Conservation (phyloP, 2,113 vertebrate species). For the Heterocephalus glaber region DNA sequence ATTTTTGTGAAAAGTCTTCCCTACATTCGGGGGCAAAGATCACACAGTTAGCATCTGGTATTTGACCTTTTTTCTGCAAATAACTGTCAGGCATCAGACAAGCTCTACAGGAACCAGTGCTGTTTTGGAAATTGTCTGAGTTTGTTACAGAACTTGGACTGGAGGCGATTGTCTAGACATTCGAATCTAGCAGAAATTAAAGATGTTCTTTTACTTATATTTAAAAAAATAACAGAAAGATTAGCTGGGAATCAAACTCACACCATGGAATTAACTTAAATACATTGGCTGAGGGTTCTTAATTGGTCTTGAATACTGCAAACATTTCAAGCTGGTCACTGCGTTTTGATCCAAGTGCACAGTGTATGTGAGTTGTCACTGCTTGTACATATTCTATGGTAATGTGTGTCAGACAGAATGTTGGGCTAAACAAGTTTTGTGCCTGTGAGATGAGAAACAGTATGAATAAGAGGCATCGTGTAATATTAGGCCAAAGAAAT, state of each 20-base stretch:
- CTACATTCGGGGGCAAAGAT: conserved; percentile 25
- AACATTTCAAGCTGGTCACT: background rate
- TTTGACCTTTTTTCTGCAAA: conserved; percentile 4
- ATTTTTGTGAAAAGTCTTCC: conserved; percentile 13
- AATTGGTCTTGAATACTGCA: background rate
- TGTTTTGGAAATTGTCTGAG: conserved; percentile 10
- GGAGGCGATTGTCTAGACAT: background rate
- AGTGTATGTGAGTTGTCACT: background rate
- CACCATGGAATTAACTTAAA: conserved; percentile 28
- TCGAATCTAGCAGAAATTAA: background rate
- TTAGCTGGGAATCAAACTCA: background rate
- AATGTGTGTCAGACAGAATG: background rate
- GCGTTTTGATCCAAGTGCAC: background rate
- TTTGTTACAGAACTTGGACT: background rate
- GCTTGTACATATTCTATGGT: background rate
- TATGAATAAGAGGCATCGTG: background rate
- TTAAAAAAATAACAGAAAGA: conserved; percentile 38
- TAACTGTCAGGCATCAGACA: background rate
- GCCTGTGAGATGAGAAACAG: background rate
- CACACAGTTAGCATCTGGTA: background rate
- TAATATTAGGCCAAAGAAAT: conserved; percentile 5
- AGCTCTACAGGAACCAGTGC: background rate
- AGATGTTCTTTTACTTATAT: conserved; percentile 44
- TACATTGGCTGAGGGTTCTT: background rate
- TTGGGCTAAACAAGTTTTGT: background rate